Evolutionary conservation across 2,888 invertebrate species (phyloP), one percentile per base, ranked within the genome.

Genomic region (Pediacus dermestoides): DNA sequence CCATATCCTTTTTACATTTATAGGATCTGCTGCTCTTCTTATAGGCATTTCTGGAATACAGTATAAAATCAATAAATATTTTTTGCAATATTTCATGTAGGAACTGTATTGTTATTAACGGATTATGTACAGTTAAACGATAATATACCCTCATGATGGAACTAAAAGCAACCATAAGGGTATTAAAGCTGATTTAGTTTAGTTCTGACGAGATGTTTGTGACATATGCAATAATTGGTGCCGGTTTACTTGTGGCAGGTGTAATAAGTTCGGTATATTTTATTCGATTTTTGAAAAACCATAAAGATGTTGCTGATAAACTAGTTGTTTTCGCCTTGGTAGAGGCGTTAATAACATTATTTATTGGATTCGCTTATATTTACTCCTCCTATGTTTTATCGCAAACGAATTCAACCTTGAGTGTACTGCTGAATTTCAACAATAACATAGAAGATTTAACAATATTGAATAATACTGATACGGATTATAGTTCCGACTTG

Each of bases 1-100:
- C 70, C 70, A 70, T 38, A 70, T 61, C 46, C 57, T 55, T 39
- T 68, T 68, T 13, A 70, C 60, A 37, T 55, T 50, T 33, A 57
- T 50, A 1, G 70, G 69, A 53, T 70, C 66, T 14, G 66, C 58
- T 23, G 60, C 48, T 46, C 70, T 55, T 50, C 68, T 51, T 14
- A 67, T 61, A 37, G 67, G 62, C 70, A 69, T 69, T 28, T 56
- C 57, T 58, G 10, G 4, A 26, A 26, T 11, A 11, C 16, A 10
- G 3, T 31, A 32, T 25, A 14, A 34, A 26, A 31, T n/a, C 28
- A 4, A n/a, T 13, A 7, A 3, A 28, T 10, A 23, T n/a, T 23
- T 28, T 13, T n/a, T n/a, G n/a, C n/a, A n/a, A n/a, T n/a, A n/a
- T n/a, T n/a, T n/a, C n/a, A n/a, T n/a, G n/a, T n/a, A n/a, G n/a